Percentiles rank a stretch among this genome's conserved stretches.
Conservation (phyloP, 35 echinoderm and acorn worm genomes). For the Apostichopus parvimensis region DNA sequence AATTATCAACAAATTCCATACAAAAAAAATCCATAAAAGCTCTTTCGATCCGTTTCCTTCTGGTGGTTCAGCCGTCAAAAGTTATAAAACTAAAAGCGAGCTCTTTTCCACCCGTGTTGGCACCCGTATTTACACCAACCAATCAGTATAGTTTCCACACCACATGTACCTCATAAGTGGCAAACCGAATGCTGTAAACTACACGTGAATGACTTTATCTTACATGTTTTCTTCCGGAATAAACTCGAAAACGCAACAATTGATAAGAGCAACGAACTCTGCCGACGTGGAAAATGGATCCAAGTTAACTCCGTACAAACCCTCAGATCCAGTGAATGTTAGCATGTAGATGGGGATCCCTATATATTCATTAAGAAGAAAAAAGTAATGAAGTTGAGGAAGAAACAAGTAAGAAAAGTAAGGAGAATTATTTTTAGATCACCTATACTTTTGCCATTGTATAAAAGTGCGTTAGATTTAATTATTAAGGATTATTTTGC, state of each 20-base stretch:
- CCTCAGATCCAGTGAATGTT: conserved; percentile 21
- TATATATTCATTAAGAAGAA: not conserved
- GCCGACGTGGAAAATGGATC: not conserved
- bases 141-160: not conserved
- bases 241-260: conserved; percentile 45
- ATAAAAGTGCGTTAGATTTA: not conserved
- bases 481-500: too few relatives aligned
- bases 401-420: not conserved
- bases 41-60: too few relatives aligned
- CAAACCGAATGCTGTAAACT: not conserved
- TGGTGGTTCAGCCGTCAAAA: too few relatives aligned
- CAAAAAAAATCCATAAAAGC: too few relatives aligned
- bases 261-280: conserved; percentile 4
- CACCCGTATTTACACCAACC: not conserved
- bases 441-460: not conserved
- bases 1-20: too few relatives aligned
- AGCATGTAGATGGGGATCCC: conserved; percentile 24
- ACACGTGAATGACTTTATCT: not conserved
- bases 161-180: not conserved
- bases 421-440: not conserved
- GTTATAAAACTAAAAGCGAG: too few relatives aligned
- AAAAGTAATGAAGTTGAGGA: not conserved
- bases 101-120: too few relatives aligned
- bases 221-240: conserved; percentile 59
- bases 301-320: conserved; percentile 27